Evolutionary conservation across 2,888 invertebrate genomes (phyloP).

Genomic region (Cylindroiulus punctatus): DNA sequence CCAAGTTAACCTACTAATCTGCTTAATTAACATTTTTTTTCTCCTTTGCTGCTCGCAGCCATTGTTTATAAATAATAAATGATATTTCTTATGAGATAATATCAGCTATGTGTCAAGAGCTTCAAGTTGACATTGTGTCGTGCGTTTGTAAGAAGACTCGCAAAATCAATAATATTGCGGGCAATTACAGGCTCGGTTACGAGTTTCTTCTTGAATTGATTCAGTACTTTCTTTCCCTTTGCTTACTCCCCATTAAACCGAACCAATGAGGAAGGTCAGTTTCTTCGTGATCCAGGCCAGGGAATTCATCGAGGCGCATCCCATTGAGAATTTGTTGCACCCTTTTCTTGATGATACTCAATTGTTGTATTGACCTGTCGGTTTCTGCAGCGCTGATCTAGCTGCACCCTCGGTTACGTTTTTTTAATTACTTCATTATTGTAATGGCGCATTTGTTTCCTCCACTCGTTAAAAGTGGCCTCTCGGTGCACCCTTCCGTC

Average conservation of each 20-base stretch:
- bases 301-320: background rate
- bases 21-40: conserved; percentile 23
- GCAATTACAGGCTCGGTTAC: background rate
- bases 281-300: background rate
- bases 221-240: background rate
- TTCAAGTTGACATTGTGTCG: background rate
- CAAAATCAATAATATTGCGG: background rate
- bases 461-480: conserved; percentile 24
- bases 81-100: background rate
- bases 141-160: background rate
- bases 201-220: background rate
- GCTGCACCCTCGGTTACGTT: conserved; percentile 35
- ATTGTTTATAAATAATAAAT: background rate
- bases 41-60: background rate
- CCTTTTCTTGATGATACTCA: conserved; percentile 35
- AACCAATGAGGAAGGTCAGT: background rate
- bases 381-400: background rate
- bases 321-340: conserved; percentile 25
- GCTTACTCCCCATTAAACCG: background rate
- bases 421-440: conserved; percentile 45
- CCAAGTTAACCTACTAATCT: background rate
- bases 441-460: conserved; percentile 42
- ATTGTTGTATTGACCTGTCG: conserved; percentile 29
- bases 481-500: background rate
- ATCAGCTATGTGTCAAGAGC: background rate